Evolutionary conservation across 2,113 vertebrate species (phyloP).

Genomic region (Esox niger): DNA sequence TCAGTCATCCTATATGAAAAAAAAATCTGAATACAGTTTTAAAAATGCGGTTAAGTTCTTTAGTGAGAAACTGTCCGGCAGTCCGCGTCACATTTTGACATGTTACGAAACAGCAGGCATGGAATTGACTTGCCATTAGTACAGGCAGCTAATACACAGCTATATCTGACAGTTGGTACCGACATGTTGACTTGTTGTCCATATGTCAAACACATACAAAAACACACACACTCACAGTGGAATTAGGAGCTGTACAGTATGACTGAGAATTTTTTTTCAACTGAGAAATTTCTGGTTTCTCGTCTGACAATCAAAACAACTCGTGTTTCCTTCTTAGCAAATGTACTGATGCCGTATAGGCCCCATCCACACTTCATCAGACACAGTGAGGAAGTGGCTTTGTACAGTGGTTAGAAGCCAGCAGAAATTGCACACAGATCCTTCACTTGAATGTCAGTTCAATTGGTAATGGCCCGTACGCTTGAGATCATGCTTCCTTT

Average conservation of each 20-base stretch:
- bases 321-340: neutral
- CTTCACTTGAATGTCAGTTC: too few species aligned
- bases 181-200: too few species aligned
- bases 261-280: neutral
- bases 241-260: too few species aligned
- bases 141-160: neutral
- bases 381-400: neutral
- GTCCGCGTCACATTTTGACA: neutral
- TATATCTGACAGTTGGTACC: neutral
- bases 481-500: too few species aligned
- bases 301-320: neutral
- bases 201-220: neutral
- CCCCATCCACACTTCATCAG: neutral
- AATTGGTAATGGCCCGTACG: too few species aligned
- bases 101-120: neutral
- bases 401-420: too few species aligned
- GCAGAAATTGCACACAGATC: too few species aligned
- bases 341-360: neutral
- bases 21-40: neutral
- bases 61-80: constrained; percentile 33
- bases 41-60: neutral
- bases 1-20: constrained; percentile 2
- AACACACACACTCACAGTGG: neutral
- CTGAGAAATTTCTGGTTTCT: neutral
- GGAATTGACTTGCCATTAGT: neutral